Evolutionary conservation across 2,888 invertebrate species (phyloP).

Genomic region (Heteromyza rotundicornis): DNA sequence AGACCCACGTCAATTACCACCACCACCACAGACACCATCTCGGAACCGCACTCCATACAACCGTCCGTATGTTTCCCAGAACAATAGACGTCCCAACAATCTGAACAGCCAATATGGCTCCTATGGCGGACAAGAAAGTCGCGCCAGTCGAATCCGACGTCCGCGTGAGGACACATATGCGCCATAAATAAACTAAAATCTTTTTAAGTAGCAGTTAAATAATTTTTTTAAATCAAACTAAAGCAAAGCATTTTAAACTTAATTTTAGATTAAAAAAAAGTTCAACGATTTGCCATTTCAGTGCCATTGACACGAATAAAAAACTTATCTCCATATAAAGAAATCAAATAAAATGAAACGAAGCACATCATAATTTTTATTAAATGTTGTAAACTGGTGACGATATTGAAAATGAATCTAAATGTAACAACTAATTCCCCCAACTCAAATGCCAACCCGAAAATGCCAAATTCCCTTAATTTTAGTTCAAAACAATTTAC

Average conservation of each 20-base stretch:
- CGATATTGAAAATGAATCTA: not conserved
- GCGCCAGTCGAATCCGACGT: conserved; percentile 33
- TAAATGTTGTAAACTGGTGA: too few relatives aligned
- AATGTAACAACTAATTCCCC: too few relatives aligned
- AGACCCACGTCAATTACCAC: conserved; percentile 26
- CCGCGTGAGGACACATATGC: conserved; percentile 47
- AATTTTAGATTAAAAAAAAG: not conserved
- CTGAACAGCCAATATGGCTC: conserved; percentile 22
- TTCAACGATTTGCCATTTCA: not conserved
- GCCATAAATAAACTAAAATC: conserved; percentile 34
- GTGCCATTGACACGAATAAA: not conserved
- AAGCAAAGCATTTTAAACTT: too few relatives aligned
- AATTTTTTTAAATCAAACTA: too few relatives aligned
- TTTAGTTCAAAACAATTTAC: too few relatives aligned
- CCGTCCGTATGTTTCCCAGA: conserved; percentile 10
- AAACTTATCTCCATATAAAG: not conserved
- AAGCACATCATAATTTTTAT: too few relatives aligned
- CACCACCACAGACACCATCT: not conserved
- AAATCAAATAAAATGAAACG: too few relatives aligned
- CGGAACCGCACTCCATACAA: too few relatives aligned
- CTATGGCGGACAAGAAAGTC: conserved; percentile 22
- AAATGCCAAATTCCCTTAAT: too few relatives aligned
- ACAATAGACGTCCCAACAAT: conserved; percentile 21
- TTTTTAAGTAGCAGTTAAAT: conserved; percentile 42
- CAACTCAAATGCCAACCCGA: too few relatives aligned